Evolutionary conservation across 2,797 vertebrate species (phyloP), one percentile per base, ranked within the genome.

Genomic region (Coilia nasus): DNA sequence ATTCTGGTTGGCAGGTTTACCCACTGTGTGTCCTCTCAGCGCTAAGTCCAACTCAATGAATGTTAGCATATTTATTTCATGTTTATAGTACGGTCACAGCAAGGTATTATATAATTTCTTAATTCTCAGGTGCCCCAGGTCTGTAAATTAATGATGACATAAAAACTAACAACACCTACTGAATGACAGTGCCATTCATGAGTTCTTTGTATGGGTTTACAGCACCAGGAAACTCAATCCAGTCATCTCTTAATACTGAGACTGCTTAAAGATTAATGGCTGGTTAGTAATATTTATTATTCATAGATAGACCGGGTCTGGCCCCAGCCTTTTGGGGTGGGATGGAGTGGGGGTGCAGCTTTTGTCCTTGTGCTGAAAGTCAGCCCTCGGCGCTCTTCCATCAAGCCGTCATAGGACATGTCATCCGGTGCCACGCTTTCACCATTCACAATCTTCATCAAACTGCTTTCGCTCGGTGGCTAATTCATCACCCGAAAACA

Each of bases 281-380:
- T 92, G 90, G 91, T 95, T 95, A 95, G 93, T 96, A 94, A 94
- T 93, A 95, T 96, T 91, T 85, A 95, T 95, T 95, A 95, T 95
- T 95, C 84, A 95, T 95, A 89, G 87, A 89, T 92, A 50, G 89
- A 89, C 85, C 89, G 91, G 90, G 88, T 88, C 86, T 90, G 86
- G 88, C 86, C 64, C 35, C 81, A 87, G 87, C 85, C 82, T 84
- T 89, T 89, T 88, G 88, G 85, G 90, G 88, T 54, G 50, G 14
- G 50, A 7, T 54, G 50, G 90, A 89, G 50, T 54, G 90, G 88
- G 78, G 90, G 88, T 67, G 91, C 88, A 78, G 85, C 86, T 89
- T 90, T 93, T 91, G 89, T 93, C 83, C 78, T 84, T 25, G 2
- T 47, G 64, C 21, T 87, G 81, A 89, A 89, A 88, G 85, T 89